A percentile compares a stretch with the other conserved stretches of the same genome.
These are phyloP conservation scores for Agrotis ipsilon DNA, from an alignment of 2,888 invertebrate species.

Conservation along the genomic window DNA sequence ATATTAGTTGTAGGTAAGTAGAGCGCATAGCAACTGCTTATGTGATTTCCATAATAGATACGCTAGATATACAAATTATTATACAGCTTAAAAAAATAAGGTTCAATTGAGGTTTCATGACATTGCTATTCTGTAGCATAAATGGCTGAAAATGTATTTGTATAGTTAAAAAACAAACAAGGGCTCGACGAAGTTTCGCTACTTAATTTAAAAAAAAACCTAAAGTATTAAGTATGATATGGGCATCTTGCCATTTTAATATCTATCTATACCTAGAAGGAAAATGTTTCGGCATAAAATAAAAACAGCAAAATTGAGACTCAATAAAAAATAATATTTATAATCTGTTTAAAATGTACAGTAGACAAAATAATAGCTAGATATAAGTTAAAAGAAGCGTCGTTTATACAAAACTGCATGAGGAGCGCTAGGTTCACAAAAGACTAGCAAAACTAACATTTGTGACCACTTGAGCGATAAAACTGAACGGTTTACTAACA, in stretches of 20 bases:
- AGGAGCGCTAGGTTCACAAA: slow-evolving; percentile 58
- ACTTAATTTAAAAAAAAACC: background rate
- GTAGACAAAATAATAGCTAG: slow-evolving; percentile 69
- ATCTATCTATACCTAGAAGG: background rate
- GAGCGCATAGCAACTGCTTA: slow-evolving; percentile 17
- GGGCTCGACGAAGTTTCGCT: background rate
- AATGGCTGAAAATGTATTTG: background rate
- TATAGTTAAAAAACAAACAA: too few species aligned
- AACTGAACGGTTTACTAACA: slow-evolving; percentile 23
- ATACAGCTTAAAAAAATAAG: too few species aligned
- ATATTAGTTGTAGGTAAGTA: slow-evolving; percentile 23
- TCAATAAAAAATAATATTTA: slow-evolving; percentile 75
- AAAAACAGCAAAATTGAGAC: slow-evolving; percentile 66
- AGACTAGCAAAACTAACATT: slow-evolving; percentile 64
- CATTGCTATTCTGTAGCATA: too few species aligned
- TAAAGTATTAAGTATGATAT: too few species aligned
- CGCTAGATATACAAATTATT: background rate
- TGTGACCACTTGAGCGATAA: slow-evolving; percentile 57
- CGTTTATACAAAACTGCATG: slow-evolving; percentile 65
- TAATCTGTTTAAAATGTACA: slow-evolving; percentile 75
- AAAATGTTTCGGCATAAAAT: background rate
- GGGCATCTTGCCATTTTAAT: too few species aligned
- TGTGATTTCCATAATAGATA: background rate
- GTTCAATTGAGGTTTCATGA: too few species aligned
- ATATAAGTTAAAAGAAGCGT: slow-evolving; percentile 59